Conservation (phyloP, 2,888 invertebrate genomes). For the Polyommatus icarus region DNA sequence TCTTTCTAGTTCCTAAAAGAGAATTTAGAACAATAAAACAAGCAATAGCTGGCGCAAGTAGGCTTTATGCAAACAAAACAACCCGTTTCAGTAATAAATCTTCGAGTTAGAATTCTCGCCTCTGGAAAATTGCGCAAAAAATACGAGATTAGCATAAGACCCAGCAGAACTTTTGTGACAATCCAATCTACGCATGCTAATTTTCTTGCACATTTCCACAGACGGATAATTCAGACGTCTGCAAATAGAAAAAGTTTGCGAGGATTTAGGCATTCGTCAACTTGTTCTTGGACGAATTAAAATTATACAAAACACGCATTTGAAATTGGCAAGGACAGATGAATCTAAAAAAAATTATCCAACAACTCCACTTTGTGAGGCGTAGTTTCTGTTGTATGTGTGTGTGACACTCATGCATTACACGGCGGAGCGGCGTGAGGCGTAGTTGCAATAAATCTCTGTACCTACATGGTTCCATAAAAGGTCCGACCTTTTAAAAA, state of each 20-base stretch:
- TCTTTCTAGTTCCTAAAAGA: not conserved
- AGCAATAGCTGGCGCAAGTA: not conserved
- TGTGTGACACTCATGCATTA: not conserved
- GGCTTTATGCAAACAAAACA: conserved; percentile 25
- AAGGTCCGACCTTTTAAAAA: not conserved
- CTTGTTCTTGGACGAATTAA: not conserved
- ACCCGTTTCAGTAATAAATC: conserved; percentile 32
- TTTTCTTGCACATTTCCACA: conserved; percentile 41
- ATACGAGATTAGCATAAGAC: conserved; percentile 46
- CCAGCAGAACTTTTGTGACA: conserved; percentile 46
- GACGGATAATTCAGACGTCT: conserved; percentile 30
- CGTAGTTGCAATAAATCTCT: not conserved
- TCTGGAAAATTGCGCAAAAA: conserved; percentile 36
- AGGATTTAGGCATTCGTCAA: not conserved
- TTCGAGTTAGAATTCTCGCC: conserved; percentile 24
- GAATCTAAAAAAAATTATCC: not conserved
- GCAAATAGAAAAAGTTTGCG: conserved; percentile 33
- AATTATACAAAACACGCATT: not conserved
- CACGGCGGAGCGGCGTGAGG: not conserved
- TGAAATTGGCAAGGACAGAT: not conserved
- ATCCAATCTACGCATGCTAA: conserved; percentile 54
- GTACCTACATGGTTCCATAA: no score
- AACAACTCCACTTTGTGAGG: no score
- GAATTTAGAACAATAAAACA: not conserved
- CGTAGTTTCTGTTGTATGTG: not conserved